Base-by-base conservation (phyloP, 2,113 vertebrate species). In the Corythoichthys haematopterus region DNA sequence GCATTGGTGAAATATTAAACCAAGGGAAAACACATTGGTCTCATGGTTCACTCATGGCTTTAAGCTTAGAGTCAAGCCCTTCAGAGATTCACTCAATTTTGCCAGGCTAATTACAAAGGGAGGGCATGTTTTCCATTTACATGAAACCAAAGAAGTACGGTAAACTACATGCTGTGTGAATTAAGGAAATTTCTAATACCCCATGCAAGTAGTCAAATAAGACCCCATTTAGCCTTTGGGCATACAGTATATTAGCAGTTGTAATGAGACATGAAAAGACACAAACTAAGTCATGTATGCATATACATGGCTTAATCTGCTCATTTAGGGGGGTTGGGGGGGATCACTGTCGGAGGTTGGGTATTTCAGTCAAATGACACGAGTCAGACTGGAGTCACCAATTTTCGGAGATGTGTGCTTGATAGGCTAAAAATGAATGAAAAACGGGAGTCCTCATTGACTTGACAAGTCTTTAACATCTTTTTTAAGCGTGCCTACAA, bases 1-100 rank as follows among this genome's bases (percentile, higher is more conserved):
- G 75, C 73, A 81, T 71, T 45, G 74, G 65, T 87, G 88, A 84
- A 90, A 91, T 80, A 79, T 81, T 84, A 90, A 83, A 88, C 87
- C 84, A 80, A 84, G 88, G 83, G 87, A 90, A 89, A 85, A 76
- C 53, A 71, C 11, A 47, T 48, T 48, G 59, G 13, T 58, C 65
- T 70, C 71, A 79, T 51, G 20, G 64, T 71, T 80, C 73, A 65
- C 77, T 80, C 65, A 6, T 72, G 76, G 83, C 77, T 69, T 63
- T 3, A 48, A 63, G 74, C 75, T 65, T 68, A 71, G 77, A 76
- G 85, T 89, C 84, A 78, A 79, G 66, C 62, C 72, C 82, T 79
- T 84, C 74, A 80, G 78, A 85, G 85, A 86, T 81, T 84, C 56
- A 76, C 59, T 35, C 10, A 10, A 68, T 81, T 79, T 82, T 45